Conservation (phyloP, 2,113 vertebrate genomes). For the Ardeotis arabs region DNA sequence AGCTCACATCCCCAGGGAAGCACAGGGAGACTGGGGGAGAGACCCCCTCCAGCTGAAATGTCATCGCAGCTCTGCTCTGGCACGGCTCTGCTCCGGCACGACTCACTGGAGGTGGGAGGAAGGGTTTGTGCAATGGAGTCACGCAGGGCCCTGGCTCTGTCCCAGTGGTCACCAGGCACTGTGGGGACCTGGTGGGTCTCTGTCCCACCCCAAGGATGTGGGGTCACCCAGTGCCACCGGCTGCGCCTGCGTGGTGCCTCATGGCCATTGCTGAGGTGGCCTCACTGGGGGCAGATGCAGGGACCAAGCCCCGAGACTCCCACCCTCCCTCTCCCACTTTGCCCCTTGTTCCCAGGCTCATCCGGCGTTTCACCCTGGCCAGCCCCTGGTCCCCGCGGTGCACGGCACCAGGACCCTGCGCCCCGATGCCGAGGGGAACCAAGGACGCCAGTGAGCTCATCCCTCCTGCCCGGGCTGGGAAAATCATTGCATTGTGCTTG, state of each 20-base stretch:
- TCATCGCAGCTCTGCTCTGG: rapidly evolving
- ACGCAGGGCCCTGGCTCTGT: not conserved
- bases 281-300: not conserved
- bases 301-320: rapidly evolving
- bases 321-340: not conserved
- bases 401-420: not conserved
- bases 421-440: not conserved
- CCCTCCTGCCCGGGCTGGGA: not conserved
- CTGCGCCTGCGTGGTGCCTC: rapidly evolving
- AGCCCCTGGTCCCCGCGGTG: rapidly evolving
- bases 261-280: not conserved
- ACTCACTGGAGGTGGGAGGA: not conserved
- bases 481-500: slow-evolving; percentile 52
- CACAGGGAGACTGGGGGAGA: not conserved
- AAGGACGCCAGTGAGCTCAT: slow-evolving; percentile 46
- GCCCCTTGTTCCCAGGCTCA: not conserved
- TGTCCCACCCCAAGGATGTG: rapidly evolving
- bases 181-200: not conserved
- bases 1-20: not conserved
- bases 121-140: not conserved
- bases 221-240: not conserved
- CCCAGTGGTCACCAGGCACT: rapidly evolving
- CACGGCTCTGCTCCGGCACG: rapidly evolving
- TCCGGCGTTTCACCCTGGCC: rapidly evolving
- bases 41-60: not conserved